Base-by-base conservation (phyloP, 2,888 invertebrate species). In the Ametastegia equiseti region DNA sequence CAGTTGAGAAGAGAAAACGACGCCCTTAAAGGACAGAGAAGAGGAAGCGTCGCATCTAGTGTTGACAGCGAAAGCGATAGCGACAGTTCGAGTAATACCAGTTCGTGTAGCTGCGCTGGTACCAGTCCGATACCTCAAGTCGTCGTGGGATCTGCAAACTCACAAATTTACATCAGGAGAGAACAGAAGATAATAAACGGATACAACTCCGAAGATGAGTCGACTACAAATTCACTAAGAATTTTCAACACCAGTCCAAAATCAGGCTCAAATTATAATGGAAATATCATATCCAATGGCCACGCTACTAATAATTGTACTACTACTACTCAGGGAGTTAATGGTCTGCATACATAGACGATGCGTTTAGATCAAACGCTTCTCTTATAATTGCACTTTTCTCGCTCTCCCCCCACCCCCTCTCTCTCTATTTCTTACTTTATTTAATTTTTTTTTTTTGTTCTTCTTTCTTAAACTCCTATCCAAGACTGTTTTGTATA, bases 1-100 rank as follows among this genome's bases (percentile, higher is more conserved):
- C 93, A 94, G 84, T 88, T 96, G 45, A 92, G 93, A 82, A 89
- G 93, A 54, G 95, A 96, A 89, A 95, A 95, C 91, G 95, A 94
- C 86, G 92, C 93, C 84, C 90, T 95, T 83, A 85, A 88, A 77
- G 86, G 87, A 63, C 83, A 85, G 9, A 84, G 87, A 30, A 85
- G 84, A 77, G 91, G 63, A 83, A 89, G 83, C 85, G 89, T 86
- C 67, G 91, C 83, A 57, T 92, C 85, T 1, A 93, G 93, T 84
- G 92, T 93, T 75, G 93, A 93, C 83, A 93, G 93, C 84, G 93
- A 93, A 88, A 93, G 93, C 88, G 93, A 93, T 83, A 93, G 93
- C 85, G 85, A 85, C 47, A 88, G 87, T 80, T 88, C 92, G 77
- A 88, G 87, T 80, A 87, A 83, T 30, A 88, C 87, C 67, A 89